Conservation (phyloP, 2,888 invertebrate species). For the Lepas anatifera region DNA sequence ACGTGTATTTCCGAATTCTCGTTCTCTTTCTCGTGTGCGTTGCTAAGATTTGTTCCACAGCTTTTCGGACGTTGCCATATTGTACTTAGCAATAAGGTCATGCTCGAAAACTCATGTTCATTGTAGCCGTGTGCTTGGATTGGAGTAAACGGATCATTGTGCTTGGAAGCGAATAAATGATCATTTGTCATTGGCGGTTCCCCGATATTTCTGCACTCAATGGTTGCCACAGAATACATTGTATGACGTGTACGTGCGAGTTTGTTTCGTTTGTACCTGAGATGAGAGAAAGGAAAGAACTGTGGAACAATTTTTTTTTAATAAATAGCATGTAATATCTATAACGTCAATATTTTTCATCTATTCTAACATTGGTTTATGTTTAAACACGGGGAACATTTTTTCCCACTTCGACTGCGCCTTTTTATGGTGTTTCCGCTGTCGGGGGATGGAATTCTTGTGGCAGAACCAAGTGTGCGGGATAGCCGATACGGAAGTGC, state of each 20-base stretch:
- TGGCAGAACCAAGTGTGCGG: too few relatives aligned
- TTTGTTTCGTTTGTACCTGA: too few relatives aligned
- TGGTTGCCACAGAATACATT: conserved; percentile 6
- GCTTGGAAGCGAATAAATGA: neutral
- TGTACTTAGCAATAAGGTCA: conserved; percentile 10
- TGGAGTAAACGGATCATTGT: neutral
- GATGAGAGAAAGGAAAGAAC: too few relatives aligned
- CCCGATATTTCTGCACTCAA: conserved; percentile 7
- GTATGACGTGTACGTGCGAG: conserved; percentile 9
- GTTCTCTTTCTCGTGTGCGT: neutral
- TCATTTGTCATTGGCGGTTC: neutral
- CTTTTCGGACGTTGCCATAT: conserved; percentile 4
- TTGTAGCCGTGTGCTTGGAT: neutral
- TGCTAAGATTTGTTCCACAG: neutral
- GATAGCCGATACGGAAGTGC: too few relatives aligned
- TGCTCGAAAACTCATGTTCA: conserved; percentile 12
- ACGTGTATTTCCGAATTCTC: neutral
- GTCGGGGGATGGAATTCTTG: too few relatives aligned
- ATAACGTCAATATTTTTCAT: too few relatives aligned
- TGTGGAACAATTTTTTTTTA: too few relatives aligned
- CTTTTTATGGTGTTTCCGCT: too few relatives aligned
- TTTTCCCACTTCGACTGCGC: too few relatives aligned
- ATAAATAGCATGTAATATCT: too few relatives aligned
- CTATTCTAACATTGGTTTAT: too few relatives aligned
- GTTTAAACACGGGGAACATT: too few relatives aligned